Conservation (phyloP, 2,797 vertebrate genomes). For the Enteromius unitaeniatus region DNA sequence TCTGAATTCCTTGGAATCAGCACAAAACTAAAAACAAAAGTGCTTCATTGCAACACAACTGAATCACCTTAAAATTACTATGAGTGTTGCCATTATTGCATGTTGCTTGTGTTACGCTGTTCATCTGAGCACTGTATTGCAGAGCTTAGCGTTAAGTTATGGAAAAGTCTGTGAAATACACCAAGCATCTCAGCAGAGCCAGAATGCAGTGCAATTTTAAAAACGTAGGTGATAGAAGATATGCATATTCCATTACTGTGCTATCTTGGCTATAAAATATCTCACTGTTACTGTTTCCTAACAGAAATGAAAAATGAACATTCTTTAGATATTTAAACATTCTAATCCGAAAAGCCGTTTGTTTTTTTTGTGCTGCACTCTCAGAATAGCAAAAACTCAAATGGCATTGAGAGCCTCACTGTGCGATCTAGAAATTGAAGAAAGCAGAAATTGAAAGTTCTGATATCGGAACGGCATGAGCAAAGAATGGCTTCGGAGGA, state of each 20-base stretch:
- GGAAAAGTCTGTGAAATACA: constrained; percentile 40
- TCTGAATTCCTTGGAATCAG: constrained; percentile 19
- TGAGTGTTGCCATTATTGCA: constrained; percentile 67
- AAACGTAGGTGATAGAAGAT: constrained; percentile 11
- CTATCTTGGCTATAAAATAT: constrained; percentile 31
- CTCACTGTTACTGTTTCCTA: not conserved
- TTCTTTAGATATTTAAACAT: constrained; percentile 4
- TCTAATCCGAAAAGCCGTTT: not conserved
- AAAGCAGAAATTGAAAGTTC: constrained; percentile 6
- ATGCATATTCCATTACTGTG: constrained; percentile 29
- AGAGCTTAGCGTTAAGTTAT: constrained; percentile 29
- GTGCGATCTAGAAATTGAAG: not conserved
- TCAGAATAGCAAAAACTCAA: not conserved
- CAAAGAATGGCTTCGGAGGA: not conserved
- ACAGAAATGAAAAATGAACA: not conserved
- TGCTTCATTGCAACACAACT: constrained; percentile 53
- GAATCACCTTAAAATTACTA: constrained; percentile 63
- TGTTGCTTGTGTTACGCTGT: constrained; percentile 61
- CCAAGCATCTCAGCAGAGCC: constrained; percentile 14
- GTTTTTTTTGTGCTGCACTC: constrained; percentile 22
- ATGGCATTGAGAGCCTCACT: constrained; percentile 3
- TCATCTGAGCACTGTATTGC: constrained; percentile 31
- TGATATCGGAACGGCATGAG: not conserved
- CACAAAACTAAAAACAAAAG: constrained; percentile 33
- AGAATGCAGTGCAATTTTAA: constrained; percentile 25